Percentiles rank a stretch among this genome's conserved stretches.
These are phyloP conservation scores for Brachionus manjavacas DNA, from an alignment of 1,140 invertebrate species.

Conservation along the genomic window DNA sequence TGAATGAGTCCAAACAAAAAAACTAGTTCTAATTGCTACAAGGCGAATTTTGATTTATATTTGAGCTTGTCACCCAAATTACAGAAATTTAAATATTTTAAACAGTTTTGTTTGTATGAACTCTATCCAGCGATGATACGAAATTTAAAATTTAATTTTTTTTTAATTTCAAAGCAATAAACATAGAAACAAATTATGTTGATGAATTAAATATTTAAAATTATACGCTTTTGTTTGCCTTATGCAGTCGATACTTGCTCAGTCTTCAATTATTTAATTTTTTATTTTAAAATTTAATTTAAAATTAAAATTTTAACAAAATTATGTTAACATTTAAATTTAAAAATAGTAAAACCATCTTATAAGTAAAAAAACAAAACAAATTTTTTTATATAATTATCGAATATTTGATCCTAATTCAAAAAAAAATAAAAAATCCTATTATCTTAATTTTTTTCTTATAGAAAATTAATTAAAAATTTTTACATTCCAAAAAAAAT, in stretches of 20 bases:
- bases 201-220: neutral
- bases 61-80: neutral
- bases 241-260: neutral
- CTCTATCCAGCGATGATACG: neutral
- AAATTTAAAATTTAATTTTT: neutral
- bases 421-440: too few species aligned
- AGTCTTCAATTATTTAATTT: neutral
- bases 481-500: too few species aligned
- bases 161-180: neutral
- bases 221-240: neutral
- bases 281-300: neutral
- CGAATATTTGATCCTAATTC: too few species aligned
- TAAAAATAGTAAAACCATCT: too few species aligned
- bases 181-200: conserved; percentile 5
- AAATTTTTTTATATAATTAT: neutral
- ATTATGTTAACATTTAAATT: neutral
- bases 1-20: neutral
- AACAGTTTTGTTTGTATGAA: neutral
- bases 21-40: neutral
- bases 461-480: too few species aligned
- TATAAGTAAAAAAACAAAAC: too few species aligned
- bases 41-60: neutral
- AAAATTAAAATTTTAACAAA: neutral
- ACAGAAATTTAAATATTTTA: neutral
- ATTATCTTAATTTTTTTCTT: too few species aligned